A percentile compares a stretch with the other conserved stretches of the same genome.
phyloP scores from a whole-genome alignment of 1,140 invertebrate genomes.

The Nephotettix cincticeps region DNA sequence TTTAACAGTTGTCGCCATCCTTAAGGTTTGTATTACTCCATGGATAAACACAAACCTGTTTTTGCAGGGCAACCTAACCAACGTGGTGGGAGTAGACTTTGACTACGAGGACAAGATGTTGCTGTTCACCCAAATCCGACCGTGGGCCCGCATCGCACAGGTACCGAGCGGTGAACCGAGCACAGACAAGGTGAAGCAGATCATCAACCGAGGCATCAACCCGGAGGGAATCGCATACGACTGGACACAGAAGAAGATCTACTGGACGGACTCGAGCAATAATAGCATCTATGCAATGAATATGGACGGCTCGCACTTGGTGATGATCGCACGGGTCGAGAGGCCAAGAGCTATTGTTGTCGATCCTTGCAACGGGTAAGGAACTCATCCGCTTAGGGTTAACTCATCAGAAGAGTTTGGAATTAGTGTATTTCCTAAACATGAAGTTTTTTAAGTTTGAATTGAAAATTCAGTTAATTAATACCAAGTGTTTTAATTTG shows the following conservation, averaged over 20 bases:
- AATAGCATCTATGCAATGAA: constrained; percentile 96
- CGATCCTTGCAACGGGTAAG: constrained; percentile 90
- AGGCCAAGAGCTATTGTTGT: constrained; percentile 93
- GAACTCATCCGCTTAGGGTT: too few species aligned
- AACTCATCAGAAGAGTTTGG: too few species aligned
- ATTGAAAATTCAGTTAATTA: too few species aligned
- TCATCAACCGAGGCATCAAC: constrained; percentile 81
- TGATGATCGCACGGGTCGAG: constrained; percentile 92
- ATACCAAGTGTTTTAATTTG: too few species aligned
- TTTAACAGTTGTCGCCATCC: too few species aligned
- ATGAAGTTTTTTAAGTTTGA: too few species aligned
- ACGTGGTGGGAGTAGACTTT: constrained; percentile 96
- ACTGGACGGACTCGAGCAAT: constrained; percentile 95
- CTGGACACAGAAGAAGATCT: constrained; percentile 95
- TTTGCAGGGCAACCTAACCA: constrained; percentile 78
- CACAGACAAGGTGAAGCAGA: constrained; percentile 61
- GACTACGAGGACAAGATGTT: constrained; percentile 86
- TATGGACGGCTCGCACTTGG: constrained; percentile 80
- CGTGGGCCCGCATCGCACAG: constrained; percentile 84
- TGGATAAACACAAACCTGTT: background rate
- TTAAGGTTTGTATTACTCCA: background rate
- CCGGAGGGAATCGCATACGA: constrained; percentile 96
- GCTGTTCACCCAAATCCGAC: constrained; percentile 89
- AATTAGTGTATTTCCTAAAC: too few species aligned
- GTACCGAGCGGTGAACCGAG: constrained; percentile 68